Evolutionary conservation across 37 sponge, comb jelly and placozoan species (phyloP).

Genomic region (Crambe crambe): DNA sequence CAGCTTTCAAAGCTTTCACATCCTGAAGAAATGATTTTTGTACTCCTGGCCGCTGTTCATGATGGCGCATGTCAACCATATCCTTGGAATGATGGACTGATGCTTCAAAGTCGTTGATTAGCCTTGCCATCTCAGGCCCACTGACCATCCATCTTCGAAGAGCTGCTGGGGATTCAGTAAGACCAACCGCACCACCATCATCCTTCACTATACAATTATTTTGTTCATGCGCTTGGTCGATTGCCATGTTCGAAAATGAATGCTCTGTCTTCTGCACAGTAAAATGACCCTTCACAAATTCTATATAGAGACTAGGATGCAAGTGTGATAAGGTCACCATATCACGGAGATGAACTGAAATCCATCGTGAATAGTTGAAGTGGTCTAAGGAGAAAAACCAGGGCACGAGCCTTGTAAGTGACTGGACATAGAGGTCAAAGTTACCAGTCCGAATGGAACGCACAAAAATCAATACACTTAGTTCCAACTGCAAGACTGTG

Average conservation of each 20-base stretch:
- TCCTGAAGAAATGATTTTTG: constrained; percentile 1
- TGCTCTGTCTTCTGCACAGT: constrained; percentile 16
- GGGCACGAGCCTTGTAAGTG: constrained; percentile 1
- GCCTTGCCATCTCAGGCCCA: neutral
- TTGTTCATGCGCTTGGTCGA: constrained; percentile 40
- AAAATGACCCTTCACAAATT: neutral
- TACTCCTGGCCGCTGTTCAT: constrained; percentile 3
- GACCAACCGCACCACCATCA: constrained; percentile 30
- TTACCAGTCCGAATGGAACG: neutral
- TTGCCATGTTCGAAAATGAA: constrained; percentile 16
- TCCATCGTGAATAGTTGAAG: neutral
- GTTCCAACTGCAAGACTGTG: neutral
- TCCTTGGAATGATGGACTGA: neutral
- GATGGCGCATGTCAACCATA: neutral
- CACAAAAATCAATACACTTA: neutral
- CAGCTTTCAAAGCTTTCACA: neutral
- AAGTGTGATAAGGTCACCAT: constrained; percentile 4
- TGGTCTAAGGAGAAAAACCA: neutral
- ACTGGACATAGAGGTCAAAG: neutral
- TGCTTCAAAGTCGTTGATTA: constrained; percentile 1
- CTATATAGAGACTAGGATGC: neutral
- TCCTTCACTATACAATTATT: constrained; percentile 32
- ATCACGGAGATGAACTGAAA: neutral
- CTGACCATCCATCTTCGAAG: constrained; percentile 24
- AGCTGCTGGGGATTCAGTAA: constrained; percentile 5